Evolutionary conservation across 2,113 vertebrate species (phyloP), one percentile per base, ranked within the genome.

Genomic region (Scomber scombrus): DNA sequence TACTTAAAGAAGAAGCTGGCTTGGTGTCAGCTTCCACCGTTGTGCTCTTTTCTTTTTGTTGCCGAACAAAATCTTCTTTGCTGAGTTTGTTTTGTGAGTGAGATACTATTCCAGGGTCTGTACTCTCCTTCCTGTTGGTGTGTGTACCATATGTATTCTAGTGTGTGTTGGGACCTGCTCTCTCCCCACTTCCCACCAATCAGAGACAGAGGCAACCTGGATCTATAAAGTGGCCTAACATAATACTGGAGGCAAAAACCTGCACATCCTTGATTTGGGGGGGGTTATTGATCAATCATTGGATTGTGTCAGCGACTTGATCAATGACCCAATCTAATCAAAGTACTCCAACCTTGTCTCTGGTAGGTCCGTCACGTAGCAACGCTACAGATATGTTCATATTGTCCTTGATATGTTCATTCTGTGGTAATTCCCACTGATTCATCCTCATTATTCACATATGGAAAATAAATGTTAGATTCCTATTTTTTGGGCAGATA

Each of bases 401-500:
- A 75, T 74, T 80, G 54, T 84, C 71, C 34, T 58, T 19, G 52
- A 86, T 78, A 81, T 77, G 77, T 88, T 86, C 90, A 90, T 84
- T 76, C 79, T 78, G 89, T 92, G 89, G 83, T 85, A 62, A 86
- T 70, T 87, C 74, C 81, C 64, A 75, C 76, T 66, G 57, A 85
- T 66, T 84, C 89, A 86, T 90, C 49, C 40, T 92, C 89, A 91
- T 86, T 85, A 86, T 90, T 88, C 89, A 92, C 84, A 86, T 85
- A 82, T 88, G 82, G 78, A 86, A 91, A 92, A 80, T 88, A 88
- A 91, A 91, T 89, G 81, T 88, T 93, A 92, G 90, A 92, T 91
- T 90, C 85, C 82, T 90, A 75, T 89, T 92, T 93, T 93, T 87
- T 91, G 92, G 93, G 86, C 91, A 91, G 92, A 87, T 94, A 85